Evolutionary conservation across 1,140 invertebrate species (phyloP).

Genomic region (Drosophila malerkotliana): DNA sequence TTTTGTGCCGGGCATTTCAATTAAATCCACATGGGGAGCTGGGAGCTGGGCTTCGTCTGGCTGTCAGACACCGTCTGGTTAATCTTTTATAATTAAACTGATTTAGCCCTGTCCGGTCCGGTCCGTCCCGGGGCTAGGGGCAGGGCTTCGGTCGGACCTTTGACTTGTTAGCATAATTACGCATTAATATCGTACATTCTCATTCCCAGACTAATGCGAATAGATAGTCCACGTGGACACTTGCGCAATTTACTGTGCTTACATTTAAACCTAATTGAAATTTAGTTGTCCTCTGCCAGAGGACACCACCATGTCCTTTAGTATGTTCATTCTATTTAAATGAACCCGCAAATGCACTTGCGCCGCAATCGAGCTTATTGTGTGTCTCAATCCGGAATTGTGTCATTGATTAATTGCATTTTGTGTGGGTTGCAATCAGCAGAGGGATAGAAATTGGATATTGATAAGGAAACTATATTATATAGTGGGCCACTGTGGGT

Average conservation of each 20-base stretch:
- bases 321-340: constrained; percentile 28
- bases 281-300: constrained; percentile 57
- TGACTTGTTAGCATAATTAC: constrained; percentile 81
- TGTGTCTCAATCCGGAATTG: constrained; percentile 6
- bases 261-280: constrained; percentile 75
- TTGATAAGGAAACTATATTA: background rate
- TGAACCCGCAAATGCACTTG: constrained; percentile 24
- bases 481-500: background rate
- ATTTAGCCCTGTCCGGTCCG: constrained; percentile 47
- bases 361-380: constrained; percentile 38
- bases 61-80: constrained; percentile 47
- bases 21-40: constrained; percentile 46
- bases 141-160: constrained; percentile 31
- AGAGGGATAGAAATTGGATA: background rate
- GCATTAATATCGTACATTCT: constrained; percentile 77
- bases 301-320: background rate
- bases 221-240: constrained; percentile 54
- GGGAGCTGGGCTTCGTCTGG: constrained; percentile 5
- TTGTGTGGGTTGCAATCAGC: background rate
- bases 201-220: constrained; percentile 71
- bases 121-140: constrained; percentile 10
- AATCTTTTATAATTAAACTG: constrained; percentile 82
- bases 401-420: constrained; percentile 38
- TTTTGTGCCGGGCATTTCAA: constrained; percentile 71
- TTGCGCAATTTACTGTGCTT: constrained; percentile 57